Conservation (phyloP, 2,797 vertebrate species). For the Peromyscus nudipes region DNA sequence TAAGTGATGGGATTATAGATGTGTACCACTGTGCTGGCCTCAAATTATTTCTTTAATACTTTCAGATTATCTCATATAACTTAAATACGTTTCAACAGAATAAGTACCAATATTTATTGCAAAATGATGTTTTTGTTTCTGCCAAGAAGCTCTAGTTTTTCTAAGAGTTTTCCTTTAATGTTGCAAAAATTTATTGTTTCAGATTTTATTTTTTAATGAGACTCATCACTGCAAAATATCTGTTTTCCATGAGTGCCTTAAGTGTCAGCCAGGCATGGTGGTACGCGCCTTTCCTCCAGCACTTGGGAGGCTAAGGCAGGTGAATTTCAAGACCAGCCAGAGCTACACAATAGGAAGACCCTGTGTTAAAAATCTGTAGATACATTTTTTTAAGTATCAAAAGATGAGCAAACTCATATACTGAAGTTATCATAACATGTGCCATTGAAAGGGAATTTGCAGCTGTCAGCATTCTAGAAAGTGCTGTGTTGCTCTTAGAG, state of each 20-base stretch:
- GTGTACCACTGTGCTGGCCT: not conserved
- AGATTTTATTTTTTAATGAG: conserved; percentile 40
- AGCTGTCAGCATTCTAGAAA: not conserved
- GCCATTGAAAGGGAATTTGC: conserved; percentile 14
- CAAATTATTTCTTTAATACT: not conserved
- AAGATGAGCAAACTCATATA: not conserved
- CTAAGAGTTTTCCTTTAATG: conserved; percentile 14
- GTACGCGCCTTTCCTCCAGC: too few species aligned
- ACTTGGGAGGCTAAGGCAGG: not conserved
- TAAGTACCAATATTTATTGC: not conserved
- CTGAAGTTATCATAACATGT: not conserved
- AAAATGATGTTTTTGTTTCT: conserved; percentile 31
- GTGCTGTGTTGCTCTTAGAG: not conserved
- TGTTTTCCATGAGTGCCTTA: not conserved
- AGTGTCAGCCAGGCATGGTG: not conserved
- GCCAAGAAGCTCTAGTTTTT: not conserved
- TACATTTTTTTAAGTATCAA: not conserved
- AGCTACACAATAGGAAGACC: not conserved
- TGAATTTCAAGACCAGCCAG: not conserved
- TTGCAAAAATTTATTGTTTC: not conserved
- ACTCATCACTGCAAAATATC: not conserved
- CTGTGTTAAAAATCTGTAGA: not conserved
- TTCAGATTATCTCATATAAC: conserved; percentile 9
- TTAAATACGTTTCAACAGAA: not conserved
- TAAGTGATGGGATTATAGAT: not conserved